Evolutionary conservation across 2,113 vertebrate species (phyloP).

Genomic region (Leptodactylus fuscus): DNA sequence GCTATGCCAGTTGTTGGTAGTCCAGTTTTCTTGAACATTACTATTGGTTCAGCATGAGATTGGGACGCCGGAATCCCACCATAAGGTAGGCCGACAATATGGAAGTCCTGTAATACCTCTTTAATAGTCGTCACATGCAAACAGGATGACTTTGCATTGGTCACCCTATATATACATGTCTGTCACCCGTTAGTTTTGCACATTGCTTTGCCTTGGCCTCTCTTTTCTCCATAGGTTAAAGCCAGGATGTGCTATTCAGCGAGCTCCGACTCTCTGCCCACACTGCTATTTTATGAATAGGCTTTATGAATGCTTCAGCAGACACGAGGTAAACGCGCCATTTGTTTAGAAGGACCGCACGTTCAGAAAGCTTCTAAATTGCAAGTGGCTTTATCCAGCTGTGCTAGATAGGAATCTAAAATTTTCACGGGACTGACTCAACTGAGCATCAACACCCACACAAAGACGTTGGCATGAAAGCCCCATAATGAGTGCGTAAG

Average conservation of each 20-base stretch:
- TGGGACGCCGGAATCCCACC: too few species aligned
- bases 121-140: too few species aligned
- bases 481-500: background rate
- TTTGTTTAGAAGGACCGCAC: slow-evolving; percentile 12
- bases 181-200: background rate
- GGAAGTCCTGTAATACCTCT: too few species aligned
- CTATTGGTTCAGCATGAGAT: too few species aligned
- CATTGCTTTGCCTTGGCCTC: background rate
- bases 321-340: slow-evolving; percentile 1
- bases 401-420: slow-evolving; percentile 41
- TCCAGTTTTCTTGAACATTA: too few species aligned
- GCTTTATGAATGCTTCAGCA: slow-evolving; percentile 10
- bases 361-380: slow-evolving; percentile 14
- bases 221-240: too few species aligned
- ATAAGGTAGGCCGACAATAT: too few species aligned
- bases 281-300: slow-evolving; percentile 33
- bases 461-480: background rate
- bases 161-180: background rate
- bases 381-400: slow-evolving; percentile 24
- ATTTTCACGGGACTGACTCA: slow-evolving; percentile 28
- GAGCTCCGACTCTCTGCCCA: slow-evolving; percentile 2
- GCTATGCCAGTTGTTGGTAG: too few species aligned
- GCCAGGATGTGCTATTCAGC: background rate
- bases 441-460: slow-evolving; percentile 21
- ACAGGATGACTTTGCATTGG: too few species aligned